A percentile compares a stretch with the other conserved stretches of the same genome.
These are phyloP conservation scores for Drosophila grimshawi DNA, from an alignment of 1,140 invertebrate genomes.

Conservation along the genomic window DNA sequence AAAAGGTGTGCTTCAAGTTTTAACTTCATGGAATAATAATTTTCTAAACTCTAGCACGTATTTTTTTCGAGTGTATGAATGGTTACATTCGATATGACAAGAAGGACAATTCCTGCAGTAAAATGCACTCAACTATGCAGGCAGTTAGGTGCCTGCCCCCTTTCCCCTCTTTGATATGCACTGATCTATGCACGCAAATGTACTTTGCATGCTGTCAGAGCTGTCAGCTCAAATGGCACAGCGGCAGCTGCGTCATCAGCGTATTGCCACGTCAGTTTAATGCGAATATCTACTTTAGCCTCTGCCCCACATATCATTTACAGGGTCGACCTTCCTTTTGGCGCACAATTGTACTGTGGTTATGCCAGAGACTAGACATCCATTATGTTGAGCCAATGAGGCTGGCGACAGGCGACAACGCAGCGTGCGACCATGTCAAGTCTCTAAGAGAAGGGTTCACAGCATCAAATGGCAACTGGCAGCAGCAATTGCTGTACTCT, in stretches of 20 bases:
- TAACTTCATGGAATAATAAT: neutral
- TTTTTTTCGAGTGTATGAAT: slow-evolving; percentile 1
- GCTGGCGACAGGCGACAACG: slow-evolving; percentile 11
- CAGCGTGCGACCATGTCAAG: slow-evolving; percentile 51
- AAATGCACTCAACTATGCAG: slow-evolving; percentile 36
- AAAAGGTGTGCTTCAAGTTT: too few relatives aligned
- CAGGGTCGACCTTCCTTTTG: slow-evolving; percentile 15
- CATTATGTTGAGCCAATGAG: slow-evolving; percentile 40
- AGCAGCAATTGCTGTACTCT: slow-evolving; percentile 28
- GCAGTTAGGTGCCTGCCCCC: slow-evolving; percentile 3
- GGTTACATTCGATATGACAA: slow-evolving; percentile 15
- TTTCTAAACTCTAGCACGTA: neutral
- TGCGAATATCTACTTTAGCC: slow-evolving; percentile 32
- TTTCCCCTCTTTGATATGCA: slow-evolving; percentile 15
- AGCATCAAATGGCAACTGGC: slow-evolving; percentile 36
- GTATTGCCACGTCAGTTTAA: slow-evolving; percentile 29
- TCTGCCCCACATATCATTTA: slow-evolving; percentile 32
- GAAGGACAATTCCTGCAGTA: slow-evolving; percentile 29
- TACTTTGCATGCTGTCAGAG: slow-evolving; percentile 48
- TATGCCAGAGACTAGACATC: slow-evolving; percentile 17
- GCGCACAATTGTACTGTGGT: slow-evolving; percentile 15
- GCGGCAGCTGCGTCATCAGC: slow-evolving; percentile 36
- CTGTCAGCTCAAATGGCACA: slow-evolving; percentile 27
- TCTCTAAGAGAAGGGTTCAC: slow-evolving; percentile 17
- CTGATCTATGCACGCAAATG: slow-evolving; percentile 40